Base-by-base conservation (phyloP, 2,797 vertebrate species). In the Poliocrania exsul region DNA sequence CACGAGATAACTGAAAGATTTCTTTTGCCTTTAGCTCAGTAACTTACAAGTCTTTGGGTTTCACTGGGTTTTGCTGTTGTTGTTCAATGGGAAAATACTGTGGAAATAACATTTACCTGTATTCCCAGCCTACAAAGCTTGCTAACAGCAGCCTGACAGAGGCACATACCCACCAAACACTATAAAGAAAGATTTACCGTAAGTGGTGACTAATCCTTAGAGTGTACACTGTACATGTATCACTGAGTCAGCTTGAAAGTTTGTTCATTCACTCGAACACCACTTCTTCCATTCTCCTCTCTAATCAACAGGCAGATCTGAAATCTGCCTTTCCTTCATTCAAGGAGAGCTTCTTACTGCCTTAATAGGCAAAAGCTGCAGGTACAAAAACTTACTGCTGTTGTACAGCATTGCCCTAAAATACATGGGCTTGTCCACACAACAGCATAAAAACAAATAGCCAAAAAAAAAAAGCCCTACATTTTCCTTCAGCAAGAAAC, bases 141-240 rank as follows among this genome's bases (percentile, higher is more conserved):
- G 2, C 37, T 58, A n/a, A 77, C 85, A 70, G 49, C 66, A 28
- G 16, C 88, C 66, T 56, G 67, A 87, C 15, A 66, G 54, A 93
- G 95, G 72, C 73, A 65, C 82, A 82, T 46, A 47, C 92, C 70
- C 96, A 94, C 91, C 88, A 80, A 97, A 95, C 92, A 93, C 60
- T 78, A 79, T 18, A 49, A 79, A 67, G 97, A 96, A 96, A 97
- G 93, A 95, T 92, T 98, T 98, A 98, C 98, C 77, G 97, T 98
- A 98, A 98, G 75, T 3, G 95, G 97, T 98, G 97, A 98, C 97
- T 98, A 97, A 98, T 96, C 88, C 90, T 67, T 65, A 89, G 82
- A 94, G 95, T 28, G 8, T 81, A 86, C 62, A 93, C 92, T 83
- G 44, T 78, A 74, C 25, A 50, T 35, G 44, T 44, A 92, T 95